phyloP scores from a whole-genome alignment of 2,113 vertebrate species.

The Empidonax alnorum region DNA sequence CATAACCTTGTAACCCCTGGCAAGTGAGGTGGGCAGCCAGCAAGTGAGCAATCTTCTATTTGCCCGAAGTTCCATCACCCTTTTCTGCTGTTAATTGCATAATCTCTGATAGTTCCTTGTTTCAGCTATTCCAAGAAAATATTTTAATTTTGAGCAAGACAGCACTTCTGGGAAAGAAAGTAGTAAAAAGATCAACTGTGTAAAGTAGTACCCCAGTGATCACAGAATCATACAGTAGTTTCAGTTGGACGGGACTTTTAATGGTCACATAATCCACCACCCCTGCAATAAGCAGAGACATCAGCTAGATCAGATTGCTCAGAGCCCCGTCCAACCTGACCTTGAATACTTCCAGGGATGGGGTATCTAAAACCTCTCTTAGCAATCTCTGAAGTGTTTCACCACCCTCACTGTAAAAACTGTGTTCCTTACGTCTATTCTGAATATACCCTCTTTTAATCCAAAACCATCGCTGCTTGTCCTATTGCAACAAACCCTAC shows the following conservation, averaged over 20 bases:
- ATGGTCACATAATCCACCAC: background rate
- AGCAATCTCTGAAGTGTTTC: background rate
- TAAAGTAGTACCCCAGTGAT: background rate
- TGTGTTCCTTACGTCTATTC: background rate
- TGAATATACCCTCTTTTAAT: background rate
- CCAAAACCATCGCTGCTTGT: background rate
- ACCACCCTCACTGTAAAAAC: background rate
- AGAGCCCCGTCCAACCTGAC: background rate
- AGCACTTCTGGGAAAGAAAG: background rate
- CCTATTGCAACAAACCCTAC: background rate
- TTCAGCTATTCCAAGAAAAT: background rate
- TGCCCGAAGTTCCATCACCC: background rate
- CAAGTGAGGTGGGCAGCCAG: background rate
- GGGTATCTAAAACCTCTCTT: background rate
- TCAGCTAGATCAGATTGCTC: background rate
- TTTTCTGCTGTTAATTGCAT: background rate
- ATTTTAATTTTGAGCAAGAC: background rate
- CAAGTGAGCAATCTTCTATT: background rate
- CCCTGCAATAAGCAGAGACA: background rate
- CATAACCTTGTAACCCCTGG: accelerated
- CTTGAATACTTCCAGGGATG: background rate
- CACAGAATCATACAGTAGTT: background rate
- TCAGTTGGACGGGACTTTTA: background rate
- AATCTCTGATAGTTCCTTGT: background rate
- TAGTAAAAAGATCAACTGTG: background rate